A percentile compares a stretch with the other conserved stretches of the same genome.
Conservation (phyloP, 2,888 invertebrate species). For the Willowsia nigromaculata region DNA sequence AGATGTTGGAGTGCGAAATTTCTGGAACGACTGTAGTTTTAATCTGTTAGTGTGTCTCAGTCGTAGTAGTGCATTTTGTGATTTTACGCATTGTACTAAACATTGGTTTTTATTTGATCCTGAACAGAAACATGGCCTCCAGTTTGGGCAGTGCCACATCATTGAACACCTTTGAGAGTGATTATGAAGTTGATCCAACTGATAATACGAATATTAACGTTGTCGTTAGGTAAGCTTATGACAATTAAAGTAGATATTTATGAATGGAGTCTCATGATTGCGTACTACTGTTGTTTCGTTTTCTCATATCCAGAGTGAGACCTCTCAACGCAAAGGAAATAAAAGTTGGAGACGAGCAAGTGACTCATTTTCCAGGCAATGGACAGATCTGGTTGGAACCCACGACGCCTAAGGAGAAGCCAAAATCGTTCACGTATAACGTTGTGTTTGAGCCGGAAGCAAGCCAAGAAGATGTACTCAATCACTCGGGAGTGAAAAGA, state of each 20-base stretch:
- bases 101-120: background rate
- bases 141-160: constrained; percentile 78
- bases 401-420: constrained; percentile 82
- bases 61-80: too few relatives aligned
- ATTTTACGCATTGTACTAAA: too few relatives aligned
- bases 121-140: constrained; percentile 73
- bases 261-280: too few relatives aligned
- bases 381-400: constrained; percentile 86
- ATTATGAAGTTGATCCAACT: constrained; percentile 77
- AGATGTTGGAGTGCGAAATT: too few relatives aligned
- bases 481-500: constrained; percentile 93
- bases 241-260: too few relatives aligned
- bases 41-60: too few relatives aligned
- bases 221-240: constrained; percentile 86
- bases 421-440: constrained; percentile 95
- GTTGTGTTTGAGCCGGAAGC: constrained; percentile 96
- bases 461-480: constrained; percentile 90
- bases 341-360: constrained; percentile 85
- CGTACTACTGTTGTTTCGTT: background rate
- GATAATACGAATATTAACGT: constrained; percentile 87
- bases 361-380: constrained; percentile 92
- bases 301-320: constrained; percentile 83
- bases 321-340: constrained; percentile 89
- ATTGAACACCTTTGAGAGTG: constrained; percentile 78
- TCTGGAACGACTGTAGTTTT: too few relatives aligned